Conservation (phyloP, 2,888 invertebrate genomes). For the Cerceris ruficornis region DNA sequence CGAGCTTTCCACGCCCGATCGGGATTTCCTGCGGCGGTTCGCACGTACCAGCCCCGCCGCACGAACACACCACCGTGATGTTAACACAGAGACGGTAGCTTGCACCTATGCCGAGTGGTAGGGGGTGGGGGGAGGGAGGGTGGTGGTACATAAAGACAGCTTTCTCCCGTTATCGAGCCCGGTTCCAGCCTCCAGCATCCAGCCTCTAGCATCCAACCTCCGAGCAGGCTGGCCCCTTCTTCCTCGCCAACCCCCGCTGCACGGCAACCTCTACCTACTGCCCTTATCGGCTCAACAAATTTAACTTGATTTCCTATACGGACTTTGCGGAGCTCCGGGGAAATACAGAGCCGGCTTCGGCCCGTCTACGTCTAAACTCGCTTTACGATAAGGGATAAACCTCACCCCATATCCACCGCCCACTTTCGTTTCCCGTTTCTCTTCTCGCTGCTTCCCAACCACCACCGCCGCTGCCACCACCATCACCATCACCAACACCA, state of each 20-base stretch:
- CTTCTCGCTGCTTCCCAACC: slow-evolving; percentile 5
- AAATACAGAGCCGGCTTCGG: slow-evolving; percentile 73
- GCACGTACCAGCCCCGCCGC: slow-evolving; percentile 40
- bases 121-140: not conserved
- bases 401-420: slow-evolving; percentile 53
- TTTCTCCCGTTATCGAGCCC: slow-evolving; percentile 68
- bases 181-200: slow-evolving; percentile 42
- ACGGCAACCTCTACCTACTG: slow-evolving; percentile 50
- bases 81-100: slow-evolving; percentile 35
- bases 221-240: slow-evolving; percentile 3
- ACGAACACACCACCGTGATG: slow-evolving; percentile 41
- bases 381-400: slow-evolving; percentile 77
- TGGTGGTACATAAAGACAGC: slow-evolving; percentile 63
- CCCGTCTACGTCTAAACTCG: slow-evolving; percentile 74
- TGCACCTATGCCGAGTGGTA: slow-evolving; percentile 17
- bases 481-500: slow-evolving; percentile 33
- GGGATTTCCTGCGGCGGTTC: slow-evolving; percentile 58
- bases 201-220: slow-evolving; percentile 24
- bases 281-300: slow-evolving; percentile 79
- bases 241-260: not conserved
- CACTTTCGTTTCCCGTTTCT: slow-evolving; percentile 11
- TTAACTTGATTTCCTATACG: slow-evolving; percentile 79
- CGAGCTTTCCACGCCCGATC: slow-evolving; percentile 53
- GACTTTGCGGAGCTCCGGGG: slow-evolving; percentile 75
- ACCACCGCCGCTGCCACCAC: slow-evolving; percentile 7